Evolutionary conservation across 2,888 invertebrate species (phyloP).

Genomic region (Trilocha varians): DNA sequence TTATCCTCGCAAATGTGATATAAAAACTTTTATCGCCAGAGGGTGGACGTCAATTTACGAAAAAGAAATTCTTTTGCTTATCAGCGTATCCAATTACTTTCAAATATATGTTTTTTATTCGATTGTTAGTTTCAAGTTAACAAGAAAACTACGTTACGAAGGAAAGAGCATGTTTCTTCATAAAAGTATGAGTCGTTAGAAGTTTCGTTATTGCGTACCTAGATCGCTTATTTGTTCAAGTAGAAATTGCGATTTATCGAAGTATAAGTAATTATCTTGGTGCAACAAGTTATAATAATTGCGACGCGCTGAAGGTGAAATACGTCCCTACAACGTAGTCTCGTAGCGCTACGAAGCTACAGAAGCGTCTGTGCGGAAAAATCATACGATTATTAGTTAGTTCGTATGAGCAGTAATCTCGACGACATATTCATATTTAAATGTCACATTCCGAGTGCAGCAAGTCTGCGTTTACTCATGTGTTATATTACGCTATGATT

Average conservation of each 20-base stretch:
- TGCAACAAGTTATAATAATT: conserved; percentile 6
- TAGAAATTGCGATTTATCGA: conserved; percentile 12
- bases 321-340: conserved; percentile 13
- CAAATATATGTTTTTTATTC: conserved; percentile 52
- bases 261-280: conserved; percentile 8
- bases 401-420: conserved; percentile 31
- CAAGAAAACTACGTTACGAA: conserved; percentile 33
- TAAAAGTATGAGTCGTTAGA: conserved; percentile 16
- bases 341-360: conserved; percentile 14
- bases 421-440: conserved; percentile 68
- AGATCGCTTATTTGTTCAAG: not conserved
- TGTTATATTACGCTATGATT: conserved; percentile 15
- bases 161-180: conserved; percentile 26
- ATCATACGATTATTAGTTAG: conserved; percentile 60
- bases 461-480: conserved; percentile 39
- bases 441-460: conserved; percentile 49
- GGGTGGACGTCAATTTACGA: conserved; percentile 57
- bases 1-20: conserved; percentile 32
- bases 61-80: conserved; percentile 36
- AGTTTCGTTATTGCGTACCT: conserved; percentile 13
- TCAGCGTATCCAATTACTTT: conserved; percentile 49
- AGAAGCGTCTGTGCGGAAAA: conserved; percentile 61
- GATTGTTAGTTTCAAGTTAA: conserved; percentile 50
- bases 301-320: conserved; percentile 13
- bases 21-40: conserved; percentile 52